phyloP scores from a whole-genome alignment of 1,140 invertebrate genomes.

The Nasonia giraulti region DNA sequence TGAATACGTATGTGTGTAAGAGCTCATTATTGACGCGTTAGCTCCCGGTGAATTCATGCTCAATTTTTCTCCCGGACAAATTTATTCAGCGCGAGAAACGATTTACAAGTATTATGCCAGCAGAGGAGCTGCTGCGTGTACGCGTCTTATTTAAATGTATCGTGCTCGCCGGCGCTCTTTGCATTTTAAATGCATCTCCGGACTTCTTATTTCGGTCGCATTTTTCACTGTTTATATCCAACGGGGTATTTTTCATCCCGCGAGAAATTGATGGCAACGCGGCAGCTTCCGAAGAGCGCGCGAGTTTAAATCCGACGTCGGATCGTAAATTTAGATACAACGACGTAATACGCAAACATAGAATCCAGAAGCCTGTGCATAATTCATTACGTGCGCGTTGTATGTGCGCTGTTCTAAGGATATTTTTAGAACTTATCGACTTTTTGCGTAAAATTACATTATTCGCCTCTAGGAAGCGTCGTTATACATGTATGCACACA shows the following conservation, averaged over 20 bases:
- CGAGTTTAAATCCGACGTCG: neutral
- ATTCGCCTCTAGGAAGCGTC: no score
- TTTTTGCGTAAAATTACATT: no score
- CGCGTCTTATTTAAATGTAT: neutral
- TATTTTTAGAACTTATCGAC: no score
- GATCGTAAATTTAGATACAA: neutral
- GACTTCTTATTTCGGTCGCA: neutral
- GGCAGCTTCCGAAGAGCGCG: neutral
- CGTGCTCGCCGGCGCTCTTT: neutral
- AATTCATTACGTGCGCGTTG: neutral
- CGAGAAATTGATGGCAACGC: neutral
- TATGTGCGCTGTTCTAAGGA: neutral
- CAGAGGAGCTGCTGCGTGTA: no score
- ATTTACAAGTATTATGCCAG: neutral
- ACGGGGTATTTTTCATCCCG: neutral
- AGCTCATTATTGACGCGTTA: no score
- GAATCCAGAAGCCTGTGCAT: neutral
- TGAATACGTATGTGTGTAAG: neutral
- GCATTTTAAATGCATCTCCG: neutral
- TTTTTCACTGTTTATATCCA: neutral
- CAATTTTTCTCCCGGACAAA: neutral
- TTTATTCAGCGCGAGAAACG: constrained; percentile 7
- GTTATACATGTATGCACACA: no score
- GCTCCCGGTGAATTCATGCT: neutral
- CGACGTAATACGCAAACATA: neutral